Evolutionary conservation across 92 coral and sea anemone genomes (phyloP), one percentile per base, ranked within the genome.

Genomic region (Galaxea fascicularis): DNA sequence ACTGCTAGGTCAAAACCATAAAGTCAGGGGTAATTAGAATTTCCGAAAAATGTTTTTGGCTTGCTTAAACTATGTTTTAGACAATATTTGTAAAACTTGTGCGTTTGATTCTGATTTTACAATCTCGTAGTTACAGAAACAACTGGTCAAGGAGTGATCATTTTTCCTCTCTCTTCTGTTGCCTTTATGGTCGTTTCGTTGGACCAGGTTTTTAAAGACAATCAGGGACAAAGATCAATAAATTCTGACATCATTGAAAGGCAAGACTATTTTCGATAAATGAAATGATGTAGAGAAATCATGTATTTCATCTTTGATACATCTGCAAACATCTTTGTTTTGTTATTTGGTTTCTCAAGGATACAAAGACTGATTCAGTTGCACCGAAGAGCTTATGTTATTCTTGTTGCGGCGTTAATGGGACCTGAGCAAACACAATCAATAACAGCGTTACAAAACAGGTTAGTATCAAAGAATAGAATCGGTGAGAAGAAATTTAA

Each of bases 111-210:
- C 18, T 7, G 8, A 14, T 57, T 20, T 57, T 57, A 15, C 21
- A 16, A 5, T n/a, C 66, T 15, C 66, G 25, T 80, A 97, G 99
- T 94, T 63, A 87, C 98, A 29, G 92, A 90, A 52, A 91, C 91
- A 83, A 95, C 94, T 22, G 92, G 93, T 10, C 90, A 95, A 65
- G 98, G 92, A 79, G 78, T 90, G 1, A 84, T 97, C 13, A 97
- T 97, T 85, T 97, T 97, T 70, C 98, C 98, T 12, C 90, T 91
- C 21, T 97, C 99, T 11, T 96, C 99, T 70, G 98, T 95, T 54
- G 99, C 99, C 8, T 97, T 95, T 41, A 31, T 97, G 90, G 74
- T 95, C 41, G 67, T 97, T 25, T 79, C 90, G 25, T 54, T 95
- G 76, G 83, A 85, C 74, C 87, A 85, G 59, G 69, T 87, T 27